Percentiles rank a stretch among this genome's conserved stretches.
These are phyloP conservation scores for Bovichtus diacanthus DNA, from an alignment of 2,797 vertebrate species.

Conservation along the genomic window DNA sequence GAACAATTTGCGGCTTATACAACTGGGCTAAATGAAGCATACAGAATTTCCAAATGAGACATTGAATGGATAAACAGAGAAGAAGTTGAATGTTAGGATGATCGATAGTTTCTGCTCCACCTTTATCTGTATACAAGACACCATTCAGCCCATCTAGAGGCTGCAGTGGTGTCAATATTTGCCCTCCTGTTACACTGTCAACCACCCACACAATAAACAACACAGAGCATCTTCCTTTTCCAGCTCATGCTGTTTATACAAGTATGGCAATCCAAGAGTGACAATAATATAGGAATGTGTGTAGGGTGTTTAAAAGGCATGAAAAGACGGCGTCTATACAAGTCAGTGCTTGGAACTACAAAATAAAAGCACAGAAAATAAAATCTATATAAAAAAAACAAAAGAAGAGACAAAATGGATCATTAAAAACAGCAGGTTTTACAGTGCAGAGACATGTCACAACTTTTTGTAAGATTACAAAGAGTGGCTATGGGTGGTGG, in stretches of 20 bases:
- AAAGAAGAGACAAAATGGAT: neutral
- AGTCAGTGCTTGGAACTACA: constrained; percentile 16
- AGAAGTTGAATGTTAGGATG: constrained; percentile 23
- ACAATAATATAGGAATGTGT: constrained; percentile 21
- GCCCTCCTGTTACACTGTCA: constrained; percentile 49
- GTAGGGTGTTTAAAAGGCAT: constrained; percentile 34
- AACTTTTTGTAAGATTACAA: neutral
- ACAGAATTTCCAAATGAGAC: constrained; percentile 39
- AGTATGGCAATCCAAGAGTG: constrained; percentile 30
- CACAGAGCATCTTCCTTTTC: constrained; percentile 23
- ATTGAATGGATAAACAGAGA: constrained; percentile 42
- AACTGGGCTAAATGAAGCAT: constrained; percentile 53
- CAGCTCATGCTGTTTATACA: constrained; percentile 39
- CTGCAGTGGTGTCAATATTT: constrained; percentile 60
- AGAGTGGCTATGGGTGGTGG: neutral
- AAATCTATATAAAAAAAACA: neutral
- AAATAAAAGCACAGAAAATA: constrained; percentile 16
- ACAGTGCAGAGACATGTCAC: neutral
- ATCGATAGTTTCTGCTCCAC: constrained; percentile 57
- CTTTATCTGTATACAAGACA: constrained; percentile 66
- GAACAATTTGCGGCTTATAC: constrained; percentile 27
- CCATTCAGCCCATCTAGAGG: constrained; percentile 49
- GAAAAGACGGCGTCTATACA: neutral
- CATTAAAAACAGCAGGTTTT: neutral
- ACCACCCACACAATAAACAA: constrained; percentile 62